Conservation (phyloP, 2,888 invertebrate species). For the Nephrotoma guestfalica region DNA sequence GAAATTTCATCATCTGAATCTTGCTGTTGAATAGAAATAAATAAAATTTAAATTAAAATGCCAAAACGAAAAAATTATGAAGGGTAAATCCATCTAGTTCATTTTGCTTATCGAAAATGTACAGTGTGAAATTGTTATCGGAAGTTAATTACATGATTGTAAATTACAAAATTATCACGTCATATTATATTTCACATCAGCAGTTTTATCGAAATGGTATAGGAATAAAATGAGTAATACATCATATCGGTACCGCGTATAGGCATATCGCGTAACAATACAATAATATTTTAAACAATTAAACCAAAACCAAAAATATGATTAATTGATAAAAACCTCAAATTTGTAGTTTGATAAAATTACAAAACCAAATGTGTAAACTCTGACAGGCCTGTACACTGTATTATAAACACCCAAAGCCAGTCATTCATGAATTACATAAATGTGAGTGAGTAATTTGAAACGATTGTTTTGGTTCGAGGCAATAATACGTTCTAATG, state of each 20-base stretch:
- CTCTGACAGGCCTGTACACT: neutral
- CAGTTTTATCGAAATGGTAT: neutral
- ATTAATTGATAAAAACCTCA: neutral
- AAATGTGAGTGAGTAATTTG: neutral
- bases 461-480: neutral
- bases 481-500: too few relatives aligned
- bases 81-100: neutral
- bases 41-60: neutral
- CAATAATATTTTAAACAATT: neutral
- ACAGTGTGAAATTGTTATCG: too few relatives aligned
- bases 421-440: neutral
- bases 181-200: neutral
- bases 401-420: neutral
- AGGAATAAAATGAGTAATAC: neutral
- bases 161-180: neutral
- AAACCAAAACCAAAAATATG: neutral
- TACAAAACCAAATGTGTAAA: neutral
- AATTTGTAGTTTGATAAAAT: neutral
- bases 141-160: too few relatives aligned
- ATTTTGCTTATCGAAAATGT: neutral
- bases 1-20: slow-evolving; percentile 87
- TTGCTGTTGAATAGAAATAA: slow-evolving; percentile 32
- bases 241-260: neutral
- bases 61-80: neutral
- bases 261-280: neutral